Conservation (phyloP, 1,140 invertebrate genomes). For the Drosophila nigromelanica region DNA sequence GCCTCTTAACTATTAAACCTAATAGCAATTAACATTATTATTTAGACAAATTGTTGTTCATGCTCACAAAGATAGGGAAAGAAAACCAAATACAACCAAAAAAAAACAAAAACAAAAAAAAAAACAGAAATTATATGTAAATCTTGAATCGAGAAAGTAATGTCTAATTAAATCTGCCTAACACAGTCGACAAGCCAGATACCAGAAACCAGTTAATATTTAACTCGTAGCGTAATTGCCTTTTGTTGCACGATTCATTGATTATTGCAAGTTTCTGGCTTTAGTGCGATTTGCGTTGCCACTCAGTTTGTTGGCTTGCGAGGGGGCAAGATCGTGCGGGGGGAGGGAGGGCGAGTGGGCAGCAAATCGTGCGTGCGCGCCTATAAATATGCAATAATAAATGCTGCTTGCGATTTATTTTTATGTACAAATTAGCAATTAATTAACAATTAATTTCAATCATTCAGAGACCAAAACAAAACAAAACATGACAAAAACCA, state of each 20-base stretch:
- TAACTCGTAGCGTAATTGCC: constrained; percentile 33
- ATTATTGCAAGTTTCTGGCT: constrained; percentile 24
- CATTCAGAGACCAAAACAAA: constrained; percentile 63
- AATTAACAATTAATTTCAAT: constrained; percentile 74
- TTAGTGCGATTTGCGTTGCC: neutral
- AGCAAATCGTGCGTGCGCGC: neutral
- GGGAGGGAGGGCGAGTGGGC: neutral
- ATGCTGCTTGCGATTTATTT: constrained; percentile 77
- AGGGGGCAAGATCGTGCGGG: neutral
- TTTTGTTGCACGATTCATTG: constrained; percentile 33
- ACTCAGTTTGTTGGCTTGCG: too few species aligned
- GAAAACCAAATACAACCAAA: constrained; percentile 4
- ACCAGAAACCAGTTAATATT: constrained; percentile 27
- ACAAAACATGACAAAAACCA: constrained; percentile 10
- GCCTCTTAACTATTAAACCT: constrained; percentile 21
- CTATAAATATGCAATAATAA: constrained; percentile 66
- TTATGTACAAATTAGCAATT: constrained; percentile 77
- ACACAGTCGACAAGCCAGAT: neutral
- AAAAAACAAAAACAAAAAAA: too few species aligned
- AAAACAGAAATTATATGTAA: too few species aligned
- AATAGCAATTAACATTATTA: constrained; percentile 24
- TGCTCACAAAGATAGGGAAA: constrained; percentile 37
- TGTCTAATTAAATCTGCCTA: constrained; percentile 12
- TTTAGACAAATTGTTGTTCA: constrained; percentile 63
- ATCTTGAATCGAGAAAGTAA: too few species aligned